phyloP scores from a whole-genome alignment of 2,113 vertebrate species.

The Boleophthalmus pectinirostris region DNA sequence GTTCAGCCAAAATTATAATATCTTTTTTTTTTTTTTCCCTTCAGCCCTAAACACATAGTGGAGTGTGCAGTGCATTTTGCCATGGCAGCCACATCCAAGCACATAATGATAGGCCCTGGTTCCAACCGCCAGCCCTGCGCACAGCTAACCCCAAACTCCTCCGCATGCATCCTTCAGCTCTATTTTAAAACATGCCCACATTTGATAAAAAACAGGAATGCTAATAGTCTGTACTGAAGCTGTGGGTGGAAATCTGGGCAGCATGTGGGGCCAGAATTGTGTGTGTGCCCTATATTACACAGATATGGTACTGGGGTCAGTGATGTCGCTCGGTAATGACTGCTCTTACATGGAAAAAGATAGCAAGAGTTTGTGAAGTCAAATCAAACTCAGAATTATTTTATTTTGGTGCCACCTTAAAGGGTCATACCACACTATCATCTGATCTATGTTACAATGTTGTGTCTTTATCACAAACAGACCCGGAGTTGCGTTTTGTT shows the following conservation, averaged over 20 bases:
- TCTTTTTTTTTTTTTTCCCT: not conserved
- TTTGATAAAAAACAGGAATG: constrained; percentile 36
- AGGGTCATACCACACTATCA: too few species aligned
- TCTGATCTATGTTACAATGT: too few species aligned
- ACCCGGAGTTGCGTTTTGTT: too few species aligned
- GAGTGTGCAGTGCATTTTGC: constrained; percentile 41
- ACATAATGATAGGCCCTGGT: constrained; percentile 65
- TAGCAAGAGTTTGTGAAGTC: not conserved
- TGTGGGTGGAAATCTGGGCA: constrained; percentile 5
- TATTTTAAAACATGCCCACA: constrained; percentile 62
- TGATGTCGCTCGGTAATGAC: not conserved
- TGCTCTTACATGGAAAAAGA: not conserved
- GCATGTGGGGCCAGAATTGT: not conserved
- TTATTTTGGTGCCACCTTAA: too few species aligned
- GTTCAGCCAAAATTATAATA: not conserved
- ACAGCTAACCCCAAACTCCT: constrained; percentile 25
- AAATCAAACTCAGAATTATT: too few species aligned
- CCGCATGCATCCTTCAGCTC: constrained; percentile 18
- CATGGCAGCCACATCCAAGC: constrained; percentile 56
- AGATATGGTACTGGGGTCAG: not conserved
- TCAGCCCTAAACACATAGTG: constrained; percentile 5
- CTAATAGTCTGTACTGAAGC: constrained; percentile 34
- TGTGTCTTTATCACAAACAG: too few species aligned
- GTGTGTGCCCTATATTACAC: not conserved
- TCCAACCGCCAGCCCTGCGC: constrained; percentile 32